These are phyloP conservation scores for Poecilus cupreus DNA, from an alignment of 2,888 invertebrate species.

Conservation along the genomic window DNA sequence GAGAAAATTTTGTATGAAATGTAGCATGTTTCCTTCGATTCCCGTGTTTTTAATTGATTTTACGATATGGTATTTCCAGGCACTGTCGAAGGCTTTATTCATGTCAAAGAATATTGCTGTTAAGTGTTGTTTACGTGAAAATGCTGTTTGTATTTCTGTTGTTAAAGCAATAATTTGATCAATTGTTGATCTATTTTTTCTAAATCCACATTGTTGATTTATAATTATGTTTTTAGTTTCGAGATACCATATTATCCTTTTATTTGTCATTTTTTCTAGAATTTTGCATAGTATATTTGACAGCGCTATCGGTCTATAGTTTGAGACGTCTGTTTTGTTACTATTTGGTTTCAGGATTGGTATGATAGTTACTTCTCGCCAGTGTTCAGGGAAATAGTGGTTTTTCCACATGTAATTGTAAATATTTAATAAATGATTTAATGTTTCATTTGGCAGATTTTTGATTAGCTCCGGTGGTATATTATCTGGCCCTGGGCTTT, in stretches of 20 bases:
- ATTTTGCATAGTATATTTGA: neutral
- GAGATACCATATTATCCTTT: neutral
- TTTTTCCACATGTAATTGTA: neutral
- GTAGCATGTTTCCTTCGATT: neutral
- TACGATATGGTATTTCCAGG: slow-evolving; percentile 13
- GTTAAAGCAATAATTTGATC: neutral
- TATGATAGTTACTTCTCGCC: neutral
- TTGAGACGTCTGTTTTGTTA: neutral
- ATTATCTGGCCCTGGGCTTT: neutral
- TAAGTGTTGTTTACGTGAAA: neutral
- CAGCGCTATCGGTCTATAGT: neutral
- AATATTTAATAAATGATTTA: neutral
- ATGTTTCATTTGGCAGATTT: neutral
- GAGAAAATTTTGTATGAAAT: slow-evolving; percentile 53
- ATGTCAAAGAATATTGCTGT: neutral
- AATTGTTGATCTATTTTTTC: neutral
- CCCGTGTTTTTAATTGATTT: neutral
- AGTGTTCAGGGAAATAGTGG: neutral
- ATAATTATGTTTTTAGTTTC: neutral
- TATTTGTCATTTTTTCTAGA: neutral
- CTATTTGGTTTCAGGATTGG: neutral
- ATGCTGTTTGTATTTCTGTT: neutral
- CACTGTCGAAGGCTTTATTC: neutral
- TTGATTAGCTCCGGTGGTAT: neutral
- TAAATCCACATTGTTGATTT: neutral